Conservation (phyloP, 2,113 vertebrate genomes). For the Pterocles gutturalis region DNA sequence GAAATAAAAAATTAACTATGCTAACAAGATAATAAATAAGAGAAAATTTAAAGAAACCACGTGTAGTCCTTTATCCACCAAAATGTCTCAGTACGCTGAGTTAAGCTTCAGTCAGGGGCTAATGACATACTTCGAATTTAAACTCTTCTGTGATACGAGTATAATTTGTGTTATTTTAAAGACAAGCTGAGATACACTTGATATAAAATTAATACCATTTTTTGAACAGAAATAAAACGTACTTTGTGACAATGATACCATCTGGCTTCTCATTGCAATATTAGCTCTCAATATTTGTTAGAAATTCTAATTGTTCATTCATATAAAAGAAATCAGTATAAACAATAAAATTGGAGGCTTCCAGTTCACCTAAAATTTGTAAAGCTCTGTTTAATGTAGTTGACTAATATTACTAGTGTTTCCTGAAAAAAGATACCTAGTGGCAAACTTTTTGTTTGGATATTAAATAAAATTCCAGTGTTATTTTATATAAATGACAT, state of each 20-base stretch:
- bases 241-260: not conserved
- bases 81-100: not conserved
- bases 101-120: not conserved
- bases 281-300: not conserved
- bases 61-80: not conserved
- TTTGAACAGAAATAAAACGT: not conserved
- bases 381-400: not conserved
- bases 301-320: not conserved
- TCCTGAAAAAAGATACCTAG: not conserved
- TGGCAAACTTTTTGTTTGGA: not conserved
- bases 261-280: not conserved
- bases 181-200: not conserved
- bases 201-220: not conserved
- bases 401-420: not conserved
- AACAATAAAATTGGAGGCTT: not conserved
- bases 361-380: not conserved
- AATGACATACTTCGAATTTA: not conserved
- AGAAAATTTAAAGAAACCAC: not conserved
- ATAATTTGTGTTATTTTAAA: not conserved
- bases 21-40: not conserved
- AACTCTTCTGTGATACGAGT: not conserved
- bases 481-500: not conserved
- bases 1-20: not conserved
- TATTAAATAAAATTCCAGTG: not conserved
- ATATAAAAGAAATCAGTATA: not conserved